Base-by-base conservation (phyloP, 1,140 invertebrate genomes). In the Bombus breviceps region DNA sequence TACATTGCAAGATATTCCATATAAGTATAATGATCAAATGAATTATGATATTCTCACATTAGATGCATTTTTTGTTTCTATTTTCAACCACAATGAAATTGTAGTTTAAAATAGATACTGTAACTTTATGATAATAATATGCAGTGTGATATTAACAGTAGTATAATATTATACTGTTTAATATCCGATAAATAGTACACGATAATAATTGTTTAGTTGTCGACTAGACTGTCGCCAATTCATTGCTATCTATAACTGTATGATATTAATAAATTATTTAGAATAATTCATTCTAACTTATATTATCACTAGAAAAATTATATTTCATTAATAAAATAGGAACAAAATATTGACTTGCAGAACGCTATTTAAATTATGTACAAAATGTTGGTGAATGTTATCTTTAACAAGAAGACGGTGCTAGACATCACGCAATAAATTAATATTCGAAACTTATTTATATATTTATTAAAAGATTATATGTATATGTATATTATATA, bases 21-120 rank as follows among this genome's bases (percentile, higher is more conserved):
- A 62, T 39, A 43, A 73, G 41, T 73, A 47, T 73, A 43, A 43
- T 32, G n/a, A 47, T 28, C 8, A 37, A 39, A 37, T 37, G 22
- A 28, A 28, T 57, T 66, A 53, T 22, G 39, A 43, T 25, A 66
- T 32, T 79, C 25, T 80, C 43, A 69, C 32, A 69, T 68, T 80
- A 37, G 6, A 28, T 80, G 37, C 25, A 37, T 69, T 69, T 13
- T 5, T 37, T 28, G 37, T 39, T 69, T 25, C 71, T 72, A 41
- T 72, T 72, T 41, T 39, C 28, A 72, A n/a, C 6, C 15, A 72
- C 25, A 72, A 28, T 72, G 28, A 41, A 72, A 72, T 25, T 39
- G 39, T n/a, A 15, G 15, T 66, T 66, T 18, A 66, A 66, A 66
- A 66, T 66, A 66, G 64, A 66, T 32, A 32, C n/a, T 18, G 12